A percentile compares a stretch with the other conserved stretches of the same genome.
Evolutionary conservation across 2,797 vertebrate species (phyloP).

Genomic region (Strix occidentalis): DNA sequence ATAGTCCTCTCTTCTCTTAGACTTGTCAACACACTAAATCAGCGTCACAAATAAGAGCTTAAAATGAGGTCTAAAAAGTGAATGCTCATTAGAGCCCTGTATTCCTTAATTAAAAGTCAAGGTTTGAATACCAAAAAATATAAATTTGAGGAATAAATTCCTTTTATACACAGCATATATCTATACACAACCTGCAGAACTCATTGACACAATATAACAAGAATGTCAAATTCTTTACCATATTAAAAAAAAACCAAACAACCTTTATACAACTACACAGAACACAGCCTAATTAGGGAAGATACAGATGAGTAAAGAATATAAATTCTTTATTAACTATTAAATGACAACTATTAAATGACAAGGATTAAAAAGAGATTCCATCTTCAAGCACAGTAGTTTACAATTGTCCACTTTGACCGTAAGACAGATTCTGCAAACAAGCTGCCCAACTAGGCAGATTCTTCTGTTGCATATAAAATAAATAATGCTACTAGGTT

Average conservation of each 20-base stretch:
- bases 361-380: neutral
- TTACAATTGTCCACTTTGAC: neutral
- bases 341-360: neutral
- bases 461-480: neutral
- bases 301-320: neutral
- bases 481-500: neutral
- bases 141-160: neutral
- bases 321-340: neutral
- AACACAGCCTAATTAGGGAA: neutral
- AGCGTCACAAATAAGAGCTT: neutral
- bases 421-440: neutral
- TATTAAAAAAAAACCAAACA: fast-evolving
- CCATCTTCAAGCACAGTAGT: fast-evolving
- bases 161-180: neutral
- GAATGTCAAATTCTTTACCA: neutral
- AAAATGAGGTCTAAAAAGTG: neutral
- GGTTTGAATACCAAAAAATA: neutral
- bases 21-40: neutral
- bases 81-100: neutral
- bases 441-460: neutral
- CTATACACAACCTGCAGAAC: neutral
- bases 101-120: neutral
- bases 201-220: neutral
- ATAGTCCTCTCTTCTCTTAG: neutral
- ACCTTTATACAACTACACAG: neutral